phyloP scores from a whole-genome alignment of 2,797 vertebrate genomes.

The Malurus leucopterus region DNA sequence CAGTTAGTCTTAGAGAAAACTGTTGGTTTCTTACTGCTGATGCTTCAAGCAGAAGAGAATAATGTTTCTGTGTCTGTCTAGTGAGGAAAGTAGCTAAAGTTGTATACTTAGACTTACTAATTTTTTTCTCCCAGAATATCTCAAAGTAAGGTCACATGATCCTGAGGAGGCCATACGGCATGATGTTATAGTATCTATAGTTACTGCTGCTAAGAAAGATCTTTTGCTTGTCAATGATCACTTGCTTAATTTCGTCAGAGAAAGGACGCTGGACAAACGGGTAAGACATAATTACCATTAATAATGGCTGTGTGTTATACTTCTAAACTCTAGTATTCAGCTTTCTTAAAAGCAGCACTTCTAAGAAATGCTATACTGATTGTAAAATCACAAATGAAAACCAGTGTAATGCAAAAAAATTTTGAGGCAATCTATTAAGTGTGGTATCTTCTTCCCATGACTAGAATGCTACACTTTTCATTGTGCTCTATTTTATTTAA shows the following conservation, averaged over 20 bases:
- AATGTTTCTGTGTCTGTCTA: neutral
- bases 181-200: constrained; percentile 97
- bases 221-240: constrained; percentile 93
- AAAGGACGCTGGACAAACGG: constrained; percentile 94
- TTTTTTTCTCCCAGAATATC: constrained; percentile 78
- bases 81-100: neutral
- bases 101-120: neutral
- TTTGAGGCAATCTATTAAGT: neutral
- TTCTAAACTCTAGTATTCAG: neutral
- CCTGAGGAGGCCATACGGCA: constrained; percentile 97
- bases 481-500: neutral
- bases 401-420: neutral
- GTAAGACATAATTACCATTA: constrained; percentile 71
- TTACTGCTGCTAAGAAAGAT: constrained; percentile 97
- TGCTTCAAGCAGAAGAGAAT: neutral
- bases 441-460: neutral
- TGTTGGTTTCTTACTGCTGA: neutral
- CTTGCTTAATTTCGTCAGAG: constrained; percentile 93
- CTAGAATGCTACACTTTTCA: neutral
- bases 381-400: neutral
- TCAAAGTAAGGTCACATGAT: constrained; percentile 95
- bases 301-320: neutral
- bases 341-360: neutral
- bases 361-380: neutral
- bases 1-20: neutral